phyloP scores from a whole-genome alignment of 2,888 invertebrate genomes.

The Nysson spinosus region DNA sequence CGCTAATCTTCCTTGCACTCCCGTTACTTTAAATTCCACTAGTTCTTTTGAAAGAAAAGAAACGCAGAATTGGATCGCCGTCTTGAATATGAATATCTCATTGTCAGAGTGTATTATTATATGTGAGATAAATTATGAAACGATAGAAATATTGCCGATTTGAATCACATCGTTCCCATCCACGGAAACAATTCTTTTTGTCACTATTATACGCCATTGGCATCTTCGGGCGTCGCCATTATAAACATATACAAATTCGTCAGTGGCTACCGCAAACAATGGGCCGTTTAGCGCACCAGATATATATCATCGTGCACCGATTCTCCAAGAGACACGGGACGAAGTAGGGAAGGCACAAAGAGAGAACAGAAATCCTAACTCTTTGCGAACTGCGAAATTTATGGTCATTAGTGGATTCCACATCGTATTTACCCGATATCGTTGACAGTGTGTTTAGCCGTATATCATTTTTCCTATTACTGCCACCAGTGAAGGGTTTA shows the following conservation, averaged over 20 bases:
- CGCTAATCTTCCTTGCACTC: no score
- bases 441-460: slow-evolving; percentile 10
- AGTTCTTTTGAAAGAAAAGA: no score
- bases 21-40: no score
- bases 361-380: slow-evolving; percentile 32
- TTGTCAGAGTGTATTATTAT: no score
- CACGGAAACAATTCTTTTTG: slow-evolving; percentile 38
- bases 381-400: slow-evolving; percentile 36
- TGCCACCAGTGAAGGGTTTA: slow-evolving; percentile 41
- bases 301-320: slow-evolving; percentile 75
- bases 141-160: not conserved
- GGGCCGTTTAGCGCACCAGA: slow-evolving; percentile 76
- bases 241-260: slow-evolving; percentile 78
- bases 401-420: slow-evolving; percentile 30
- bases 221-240: slow-evolving; percentile 68
- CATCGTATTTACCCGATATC: slow-evolving; percentile 32
- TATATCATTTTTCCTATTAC: slow-evolving; percentile 48
- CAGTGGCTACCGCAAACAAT: slow-evolving; percentile 75
- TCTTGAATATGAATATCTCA: no score
- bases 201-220: slow-evolving; percentile 49
- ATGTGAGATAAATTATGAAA: no score
- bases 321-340: slow-evolving; percentile 24
- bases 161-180: slow-evolving; percentile 2
- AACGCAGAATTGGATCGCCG: no score
- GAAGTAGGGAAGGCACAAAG: slow-evolving; percentile 18